These are phyloP conservation scores for Cirrhinus molitorella DNA, from an alignment of 2,797 vertebrate species.

Conservation along the genomic window DNA sequence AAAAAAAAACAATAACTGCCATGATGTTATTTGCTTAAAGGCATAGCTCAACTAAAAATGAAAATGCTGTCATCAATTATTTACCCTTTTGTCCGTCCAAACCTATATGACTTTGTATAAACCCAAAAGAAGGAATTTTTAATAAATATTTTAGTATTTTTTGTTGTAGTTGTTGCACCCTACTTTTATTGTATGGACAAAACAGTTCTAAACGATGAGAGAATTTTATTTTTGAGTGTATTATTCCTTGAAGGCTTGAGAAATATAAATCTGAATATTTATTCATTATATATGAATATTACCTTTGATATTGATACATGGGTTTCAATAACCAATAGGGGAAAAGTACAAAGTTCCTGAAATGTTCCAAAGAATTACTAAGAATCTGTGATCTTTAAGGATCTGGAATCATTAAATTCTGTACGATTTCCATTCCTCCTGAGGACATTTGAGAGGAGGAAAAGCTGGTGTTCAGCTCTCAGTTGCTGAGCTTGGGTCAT, in stretches of 20 bases:
- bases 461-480: background rate
- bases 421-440: background rate
- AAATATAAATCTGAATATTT: background rate
- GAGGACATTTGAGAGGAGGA: background rate
- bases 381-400: background rate
- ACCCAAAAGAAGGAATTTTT: background rate
- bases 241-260: background rate
- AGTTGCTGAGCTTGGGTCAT: constrained; percentile 9
- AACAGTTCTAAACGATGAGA: too few species aligned
- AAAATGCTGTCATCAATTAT: background rate
- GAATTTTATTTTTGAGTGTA: background rate
- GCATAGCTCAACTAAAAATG: background rate
- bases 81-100: background rate
- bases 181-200: background rate
- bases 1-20: background rate
- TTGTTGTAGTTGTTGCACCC: background rate
- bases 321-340: background rate
- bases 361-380: background rate
- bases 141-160: too few species aligned
- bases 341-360: background rate
- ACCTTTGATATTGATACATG: too few species aligned
- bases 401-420: background rate
- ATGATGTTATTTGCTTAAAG: background rate
- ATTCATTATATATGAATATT: too few species aligned
- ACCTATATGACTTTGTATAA: background rate